Evolutionary conservation across 2,113 vertebrate species (phyloP).

Genomic region (Protobothrops mucrosquamatus): DNA sequence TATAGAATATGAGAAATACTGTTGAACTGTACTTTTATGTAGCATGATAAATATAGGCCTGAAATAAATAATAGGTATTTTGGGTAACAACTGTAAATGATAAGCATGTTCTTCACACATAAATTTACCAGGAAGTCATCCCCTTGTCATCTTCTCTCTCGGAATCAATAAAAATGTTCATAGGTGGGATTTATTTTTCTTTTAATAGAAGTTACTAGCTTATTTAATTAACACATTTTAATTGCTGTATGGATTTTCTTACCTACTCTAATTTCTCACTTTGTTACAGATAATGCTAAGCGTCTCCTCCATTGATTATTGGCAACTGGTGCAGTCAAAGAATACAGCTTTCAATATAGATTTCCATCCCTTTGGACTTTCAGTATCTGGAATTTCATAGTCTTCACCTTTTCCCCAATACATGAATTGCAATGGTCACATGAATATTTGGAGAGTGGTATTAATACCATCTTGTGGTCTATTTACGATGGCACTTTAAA

Average conservation of each 20-base stretch:
- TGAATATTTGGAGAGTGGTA: slow-evolving; percentile 71
- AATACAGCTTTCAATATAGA: slow-evolving; percentile 43
- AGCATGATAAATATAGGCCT: not conserved
- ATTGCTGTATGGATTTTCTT: slow-evolving; percentile 52
- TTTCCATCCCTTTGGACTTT: slow-evolving; percentile 36
- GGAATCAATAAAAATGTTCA: slow-evolving; percentile 34
- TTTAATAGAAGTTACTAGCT: slow-evolving; percentile 37
- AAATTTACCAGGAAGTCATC: slow-evolving; percentile 29
- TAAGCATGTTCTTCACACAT: slow-evolving; percentile 10
- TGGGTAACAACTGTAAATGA: not conserved
- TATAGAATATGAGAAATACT: not conserved
- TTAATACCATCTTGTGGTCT: slow-evolving; percentile 46
- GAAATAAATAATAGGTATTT: not conserved
- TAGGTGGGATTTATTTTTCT: slow-evolving; percentile 21
- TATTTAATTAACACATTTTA: slow-evolving; percentile 42
- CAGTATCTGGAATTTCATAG: slow-evolving; percentile 42
- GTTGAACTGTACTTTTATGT: not conserved
- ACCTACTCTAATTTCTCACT: slow-evolving; percentile 49
- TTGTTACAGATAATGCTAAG: slow-evolving; percentile 70
- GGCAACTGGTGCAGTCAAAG: slow-evolving; percentile 46
- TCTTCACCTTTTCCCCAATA: slow-evolving; percentile 36
- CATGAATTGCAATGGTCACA: slow-evolving; percentile 96
- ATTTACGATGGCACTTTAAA: slow-evolving; percentile 57
- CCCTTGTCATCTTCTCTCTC: slow-evolving; percentile 20
- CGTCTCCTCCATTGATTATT: slow-evolving; percentile 53